A percentile compares a stretch with the other conserved stretches of the same genome.
These are phyloP conservation scores for Fringilla coelebs DNA, from an alignment of 2,797 vertebrate species.

Conservation along the genomic window DNA sequence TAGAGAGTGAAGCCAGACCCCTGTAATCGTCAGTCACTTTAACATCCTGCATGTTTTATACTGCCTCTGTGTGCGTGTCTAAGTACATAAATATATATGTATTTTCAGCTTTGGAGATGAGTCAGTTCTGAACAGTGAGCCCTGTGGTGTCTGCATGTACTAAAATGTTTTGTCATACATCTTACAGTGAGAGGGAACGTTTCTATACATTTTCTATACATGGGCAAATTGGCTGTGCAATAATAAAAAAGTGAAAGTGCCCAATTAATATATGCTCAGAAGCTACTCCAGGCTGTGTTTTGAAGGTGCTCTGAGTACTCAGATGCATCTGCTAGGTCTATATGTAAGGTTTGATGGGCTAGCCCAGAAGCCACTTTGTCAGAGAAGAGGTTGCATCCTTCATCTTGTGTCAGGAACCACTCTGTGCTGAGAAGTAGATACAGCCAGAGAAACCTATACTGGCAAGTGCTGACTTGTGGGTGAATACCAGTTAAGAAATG, in stretches of 20 bases:
- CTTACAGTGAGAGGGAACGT: not conserved
- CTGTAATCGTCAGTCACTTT: not conserved
- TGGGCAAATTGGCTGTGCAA: not conserved
- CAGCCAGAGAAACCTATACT: not conserved
- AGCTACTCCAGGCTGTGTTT: not conserved
- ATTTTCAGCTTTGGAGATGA: not conserved
- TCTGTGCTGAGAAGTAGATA: not conserved
- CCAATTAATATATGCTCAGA: not conserved
- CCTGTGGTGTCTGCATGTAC: not conserved
- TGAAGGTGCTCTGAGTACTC: not conserved
- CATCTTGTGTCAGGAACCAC: not conserved
- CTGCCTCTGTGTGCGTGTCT: not conserved
- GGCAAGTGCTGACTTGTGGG: not conserved
- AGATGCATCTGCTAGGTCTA: not conserved
- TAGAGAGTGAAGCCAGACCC: not conserved
- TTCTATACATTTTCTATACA: not conserved
- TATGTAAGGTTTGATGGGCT: not conserved
- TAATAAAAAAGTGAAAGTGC: not conserved
- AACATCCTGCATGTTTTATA: not conserved
- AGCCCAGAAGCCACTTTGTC: not conserved
- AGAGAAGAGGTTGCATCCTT: not conserved
- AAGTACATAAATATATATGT: not conserved
- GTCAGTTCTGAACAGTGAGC: not conserved
- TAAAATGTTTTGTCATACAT: not conserved
- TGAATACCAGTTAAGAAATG: not conserved